Evolutionary conservation across 1,140 invertebrate species (phyloP).

Genomic region (Meloidogyne floridensis): DNA sequence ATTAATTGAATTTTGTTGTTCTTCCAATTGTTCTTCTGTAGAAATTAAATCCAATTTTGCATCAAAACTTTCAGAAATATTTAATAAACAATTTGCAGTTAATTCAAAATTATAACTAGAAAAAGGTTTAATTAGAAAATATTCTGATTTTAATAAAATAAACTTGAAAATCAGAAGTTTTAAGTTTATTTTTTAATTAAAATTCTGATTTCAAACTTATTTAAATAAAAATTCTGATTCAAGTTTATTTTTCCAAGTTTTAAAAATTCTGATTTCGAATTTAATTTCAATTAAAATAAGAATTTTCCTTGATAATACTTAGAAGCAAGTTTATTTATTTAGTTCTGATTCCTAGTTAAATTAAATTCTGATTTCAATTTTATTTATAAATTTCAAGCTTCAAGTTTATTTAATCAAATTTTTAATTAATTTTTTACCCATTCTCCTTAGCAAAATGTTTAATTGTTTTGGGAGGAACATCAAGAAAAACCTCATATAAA

Average conservation of each 20-base stretch:
- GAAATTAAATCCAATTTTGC: background rate
- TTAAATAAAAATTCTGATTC: no score
- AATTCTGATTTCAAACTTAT: background rate
- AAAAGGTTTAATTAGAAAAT: no score
- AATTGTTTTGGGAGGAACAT: background rate
- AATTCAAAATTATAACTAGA: conserved; percentile 13
- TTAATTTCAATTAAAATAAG: no score
- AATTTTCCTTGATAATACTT: no score
- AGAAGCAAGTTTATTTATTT: no score
- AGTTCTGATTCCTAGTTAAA: background rate
- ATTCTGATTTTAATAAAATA: no score
- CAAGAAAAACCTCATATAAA: background rate
- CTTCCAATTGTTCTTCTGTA: background rate
- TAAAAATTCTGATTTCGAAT: no score
- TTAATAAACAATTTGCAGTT: conserved; percentile 10
- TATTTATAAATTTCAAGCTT: no score
- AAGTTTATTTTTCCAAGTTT: no score
- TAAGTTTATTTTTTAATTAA: no score
- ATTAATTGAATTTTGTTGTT: background rate
- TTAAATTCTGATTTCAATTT: background rate
- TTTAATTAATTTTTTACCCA: background rate
- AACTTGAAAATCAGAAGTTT: background rate
- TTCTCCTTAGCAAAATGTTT: background rate
- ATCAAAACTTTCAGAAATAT: conserved; percentile 10
- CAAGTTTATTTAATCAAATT: background rate